Conservation (phyloP, 2,888 invertebrate genomes). For the Aspidapion aeneum region DNA sequence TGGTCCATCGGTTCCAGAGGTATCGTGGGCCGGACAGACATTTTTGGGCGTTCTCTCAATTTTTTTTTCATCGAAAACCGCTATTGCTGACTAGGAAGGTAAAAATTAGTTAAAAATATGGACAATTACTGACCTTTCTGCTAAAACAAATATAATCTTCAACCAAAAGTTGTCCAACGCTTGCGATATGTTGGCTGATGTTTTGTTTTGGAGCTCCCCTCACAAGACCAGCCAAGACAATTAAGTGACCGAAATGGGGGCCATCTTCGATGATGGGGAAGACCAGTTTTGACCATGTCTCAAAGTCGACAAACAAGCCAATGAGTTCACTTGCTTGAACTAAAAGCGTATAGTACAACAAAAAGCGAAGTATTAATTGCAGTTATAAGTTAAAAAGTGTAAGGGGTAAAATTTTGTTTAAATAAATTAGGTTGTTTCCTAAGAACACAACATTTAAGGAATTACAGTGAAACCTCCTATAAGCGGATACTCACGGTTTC, state of each 20-base stretch:
- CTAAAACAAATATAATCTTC: conserved; percentile 59
- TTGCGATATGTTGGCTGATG: conserved; percentile 51
- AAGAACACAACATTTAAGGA: no score
- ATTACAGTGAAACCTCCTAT: no score
- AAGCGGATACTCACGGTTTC: no score
- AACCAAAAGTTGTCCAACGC: conserved; percentile 57
- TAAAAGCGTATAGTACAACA: no score
- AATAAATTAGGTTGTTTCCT: no score
- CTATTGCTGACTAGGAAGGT: no score
- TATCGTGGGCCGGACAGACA: no score
- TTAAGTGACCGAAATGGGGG: conserved; percentile 53
- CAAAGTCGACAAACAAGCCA: conserved; percentile 70
- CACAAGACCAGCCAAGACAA: conserved; percentile 59
- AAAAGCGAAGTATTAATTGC: conserved; percentile 25
- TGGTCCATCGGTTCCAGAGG: no score
- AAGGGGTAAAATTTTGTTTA: no score
- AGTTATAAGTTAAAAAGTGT: conserved; percentile 16
- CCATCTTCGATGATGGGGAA: conserved; percentile 59
- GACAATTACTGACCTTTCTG: conserved; percentile 55
- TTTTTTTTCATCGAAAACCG: no score
- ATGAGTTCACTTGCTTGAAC: conserved; percentile 66
- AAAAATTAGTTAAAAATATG: no score
- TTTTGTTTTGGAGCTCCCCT: conserved; percentile 53
- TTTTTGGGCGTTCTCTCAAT: no score
- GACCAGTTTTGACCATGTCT: conserved; percentile 66